A percentile compares a stretch with the other conserved stretches of the same genome.
Conservation (phyloP, 2,797 vertebrate genomes). For the Phoeniculus purpureus region DNA sequence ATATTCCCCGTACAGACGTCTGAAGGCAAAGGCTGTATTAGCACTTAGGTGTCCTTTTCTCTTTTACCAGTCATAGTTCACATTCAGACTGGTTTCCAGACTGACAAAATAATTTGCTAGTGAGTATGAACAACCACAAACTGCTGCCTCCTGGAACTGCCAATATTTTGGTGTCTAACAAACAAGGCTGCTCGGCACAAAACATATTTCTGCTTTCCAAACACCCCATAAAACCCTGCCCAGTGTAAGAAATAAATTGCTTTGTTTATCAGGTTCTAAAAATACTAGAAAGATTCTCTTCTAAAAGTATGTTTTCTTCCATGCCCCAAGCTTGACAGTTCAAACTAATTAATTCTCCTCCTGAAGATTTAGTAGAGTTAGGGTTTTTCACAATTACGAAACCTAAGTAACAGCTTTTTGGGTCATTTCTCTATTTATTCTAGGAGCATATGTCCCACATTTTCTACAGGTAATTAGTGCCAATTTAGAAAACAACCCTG, state of each 20-base stretch:
- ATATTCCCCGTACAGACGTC: neutral
- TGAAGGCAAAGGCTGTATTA: neutral
- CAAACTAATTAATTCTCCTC: neutral
- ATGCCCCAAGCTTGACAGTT: neutral
- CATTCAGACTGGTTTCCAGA: slow-evolving; percentile 6
- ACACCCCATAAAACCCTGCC: neutral
- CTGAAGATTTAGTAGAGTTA: neutral
- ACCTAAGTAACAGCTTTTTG: accelerated
- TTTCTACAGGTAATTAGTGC: neutral
- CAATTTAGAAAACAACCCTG: neutral
- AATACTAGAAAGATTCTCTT: neutral
- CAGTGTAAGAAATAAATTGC: neutral
- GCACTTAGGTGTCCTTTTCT: slow-evolving; percentile 36
- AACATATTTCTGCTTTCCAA: neutral
- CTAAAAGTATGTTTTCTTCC: neutral
- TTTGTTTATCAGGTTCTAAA: neutral
- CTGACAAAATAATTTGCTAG: neutral
- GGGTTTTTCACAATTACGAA: neutral
- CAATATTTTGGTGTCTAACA: slow-evolving; percentile 9
- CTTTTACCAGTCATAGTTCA: neutral
- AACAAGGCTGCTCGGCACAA: neutral
- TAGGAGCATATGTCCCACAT: neutral
- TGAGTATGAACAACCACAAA: neutral
- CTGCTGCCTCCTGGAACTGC: slow-evolving; percentile 12
- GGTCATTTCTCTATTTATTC: neutral